These are phyloP conservation scores for Salvelinus alpinus DNA, from an alignment of 2,113 vertebrate species.

Conservation along the genomic window DNA sequence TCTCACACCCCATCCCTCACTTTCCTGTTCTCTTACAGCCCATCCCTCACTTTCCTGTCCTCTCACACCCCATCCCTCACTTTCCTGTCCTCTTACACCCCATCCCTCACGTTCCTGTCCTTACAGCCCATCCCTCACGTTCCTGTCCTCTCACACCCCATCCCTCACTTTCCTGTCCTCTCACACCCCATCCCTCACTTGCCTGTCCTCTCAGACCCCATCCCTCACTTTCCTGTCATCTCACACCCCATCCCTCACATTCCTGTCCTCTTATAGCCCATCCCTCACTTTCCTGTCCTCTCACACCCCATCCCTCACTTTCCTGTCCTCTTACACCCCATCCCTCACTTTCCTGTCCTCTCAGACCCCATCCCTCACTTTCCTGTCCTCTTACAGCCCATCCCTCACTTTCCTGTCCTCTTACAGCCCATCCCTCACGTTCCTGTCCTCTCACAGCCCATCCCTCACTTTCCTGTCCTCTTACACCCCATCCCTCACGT, in stretches of 20 bases:
- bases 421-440: constrained; percentile 40
- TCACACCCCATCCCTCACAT: constrained; percentile 16
- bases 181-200: constrained; percentile 1
- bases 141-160: neutral
- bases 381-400: constrained; percentile 11
- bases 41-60: neutral
- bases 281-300: constrained; percentile 43
- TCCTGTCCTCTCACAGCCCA: constrained; percentile 28
- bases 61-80: neutral
- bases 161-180: neutral
- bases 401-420: constrained; percentile 34
- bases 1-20: constrained; percentile 46
- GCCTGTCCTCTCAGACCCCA: constrained; percentile 2
- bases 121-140: too few species aligned
- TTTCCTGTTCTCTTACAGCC: constrained; percentile 26
- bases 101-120: constrained; percentile 44
- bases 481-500: too few species aligned
- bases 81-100: constrained; percentile 37
- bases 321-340: too few species aligned
- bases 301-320: constrained; percentile 10
- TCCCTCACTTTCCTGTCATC: neutral
- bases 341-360: too few species aligned
- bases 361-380: constrained; percentile 11
- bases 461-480: constrained; percentile 9
- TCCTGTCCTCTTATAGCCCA: constrained; percentile 37